phyloP scores from a whole-genome alignment of 2,888 invertebrate genomes.

The Xestia rhomboidea region DNA sequence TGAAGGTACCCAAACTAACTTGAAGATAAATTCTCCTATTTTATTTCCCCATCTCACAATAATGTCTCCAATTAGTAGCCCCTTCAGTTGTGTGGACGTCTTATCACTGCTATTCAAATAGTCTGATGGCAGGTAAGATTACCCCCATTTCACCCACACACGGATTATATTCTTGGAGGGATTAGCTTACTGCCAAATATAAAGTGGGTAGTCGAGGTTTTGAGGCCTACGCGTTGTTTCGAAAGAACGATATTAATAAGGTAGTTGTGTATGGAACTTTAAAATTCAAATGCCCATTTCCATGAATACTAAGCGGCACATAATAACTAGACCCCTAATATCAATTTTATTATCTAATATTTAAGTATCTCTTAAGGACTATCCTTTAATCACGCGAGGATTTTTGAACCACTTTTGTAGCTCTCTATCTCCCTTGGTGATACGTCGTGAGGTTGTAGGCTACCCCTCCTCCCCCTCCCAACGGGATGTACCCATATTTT shows the following conservation, averaged over 20 bases:
- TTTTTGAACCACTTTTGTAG: too few species aligned
- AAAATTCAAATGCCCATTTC: neutral
- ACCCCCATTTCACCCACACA: slow-evolving; percentile 40
- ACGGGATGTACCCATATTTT: too few species aligned
- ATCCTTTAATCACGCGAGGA: too few species aligned
- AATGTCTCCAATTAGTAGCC: slow-evolving; percentile 24
- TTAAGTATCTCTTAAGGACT: too few species aligned
- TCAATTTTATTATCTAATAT: too few species aligned
- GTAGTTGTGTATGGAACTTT: neutral
- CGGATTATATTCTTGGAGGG: slow-evolving; percentile 6
- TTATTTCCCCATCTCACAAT: neutral
- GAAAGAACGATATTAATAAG: neutral
- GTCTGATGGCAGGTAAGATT: slow-evolving; percentile 43
- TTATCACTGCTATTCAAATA: slow-evolving; percentile 23
- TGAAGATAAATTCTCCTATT: neutral
- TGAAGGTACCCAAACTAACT: neutral
- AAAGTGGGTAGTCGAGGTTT: slow-evolving; percentile 3
- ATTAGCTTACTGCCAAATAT: slow-evolving; percentile 43
- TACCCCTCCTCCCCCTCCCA: too few species aligned
- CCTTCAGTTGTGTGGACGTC: neutral
- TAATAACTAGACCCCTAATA: neutral
- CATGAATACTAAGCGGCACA: neutral
- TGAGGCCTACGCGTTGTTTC: slow-evolving; percentile 35
- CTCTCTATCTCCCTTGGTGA: too few species aligned
- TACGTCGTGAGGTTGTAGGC: too few species aligned